phyloP scores from a whole-genome alignment of 1,140 invertebrate species.

The Lucilia sericata region DNA sequence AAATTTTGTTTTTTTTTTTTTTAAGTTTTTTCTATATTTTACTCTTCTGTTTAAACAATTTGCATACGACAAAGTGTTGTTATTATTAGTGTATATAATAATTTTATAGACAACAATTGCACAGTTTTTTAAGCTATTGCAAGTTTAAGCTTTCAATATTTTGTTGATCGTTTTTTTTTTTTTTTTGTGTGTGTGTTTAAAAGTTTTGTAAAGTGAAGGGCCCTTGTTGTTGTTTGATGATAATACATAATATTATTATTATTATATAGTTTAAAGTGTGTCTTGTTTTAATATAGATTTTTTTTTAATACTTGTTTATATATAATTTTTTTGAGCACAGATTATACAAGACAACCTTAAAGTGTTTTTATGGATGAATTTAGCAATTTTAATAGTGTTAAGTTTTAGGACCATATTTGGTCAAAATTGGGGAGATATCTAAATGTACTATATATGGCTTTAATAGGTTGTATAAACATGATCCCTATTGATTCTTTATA shows the following conservation, averaged over 20 bases:
- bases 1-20: conserved; percentile 15
- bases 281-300: not conserved
- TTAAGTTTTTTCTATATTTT: not conserved
- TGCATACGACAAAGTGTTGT: conserved; percentile 15
- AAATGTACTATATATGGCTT: too few species aligned
- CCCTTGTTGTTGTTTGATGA: not conserved
- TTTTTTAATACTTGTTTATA: not conserved
- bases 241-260: not conserved
- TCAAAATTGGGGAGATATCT: too few species aligned
- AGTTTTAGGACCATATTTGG: not conserved
- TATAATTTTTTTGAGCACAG: not conserved
- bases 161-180: not conserved
- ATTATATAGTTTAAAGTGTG: conserved; percentile 4
- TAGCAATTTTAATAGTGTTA: not conserved
- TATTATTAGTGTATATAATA: conserved; percentile 8
- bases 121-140: conserved; percentile 7
- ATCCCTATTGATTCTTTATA: too few species aligned
- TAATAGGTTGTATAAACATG: too few species aligned
- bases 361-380: not conserved
- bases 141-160: conserved; percentile 22
- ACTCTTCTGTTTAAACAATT: conserved; percentile 5
- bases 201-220: conserved; percentile 15
- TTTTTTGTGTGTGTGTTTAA: not conserved
- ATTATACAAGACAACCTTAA: conserved; percentile 20
- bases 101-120: not conserved